phyloP scores from a whole-genome alignment of 2,797 vertebrate genomes.

The Pangasius krempfi region DNA sequence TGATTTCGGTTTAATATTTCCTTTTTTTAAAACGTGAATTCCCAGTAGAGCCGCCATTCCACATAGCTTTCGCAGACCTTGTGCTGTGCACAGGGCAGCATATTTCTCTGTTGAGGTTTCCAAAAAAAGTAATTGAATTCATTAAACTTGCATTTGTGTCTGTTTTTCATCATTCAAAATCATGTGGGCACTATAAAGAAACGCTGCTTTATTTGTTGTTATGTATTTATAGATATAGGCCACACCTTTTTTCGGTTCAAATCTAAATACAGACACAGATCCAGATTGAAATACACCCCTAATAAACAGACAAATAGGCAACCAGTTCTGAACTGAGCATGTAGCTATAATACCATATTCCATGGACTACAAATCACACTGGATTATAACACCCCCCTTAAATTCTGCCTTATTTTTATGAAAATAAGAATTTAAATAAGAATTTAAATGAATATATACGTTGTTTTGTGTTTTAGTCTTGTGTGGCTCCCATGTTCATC shows the following conservation, averaged over 20 bases:
- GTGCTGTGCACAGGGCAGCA: background rate
- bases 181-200: background rate
- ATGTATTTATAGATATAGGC: background rate
- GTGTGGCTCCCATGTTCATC: background rate
- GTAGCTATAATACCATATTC: background rate
- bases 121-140: background rate
- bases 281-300: background rate
- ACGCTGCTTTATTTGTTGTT: background rate
- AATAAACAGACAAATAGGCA: background rate
- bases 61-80: background rate
- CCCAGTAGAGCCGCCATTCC: background rate
- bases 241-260: background rate
- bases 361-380: background rate
- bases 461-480: background rate
- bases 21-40: background rate
- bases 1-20: background rate
- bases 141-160: background rate
- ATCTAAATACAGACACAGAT: background rate
- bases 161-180: background rate
- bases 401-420: background rate
- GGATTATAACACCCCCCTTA: background rate
- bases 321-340: background rate
- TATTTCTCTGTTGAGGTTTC: background rate
- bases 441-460: background rate
- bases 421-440: too few species aligned